These are phyloP conservation scores for Pediacus dermestoides DNA, from an alignment of 2,888 invertebrate genomes.

Conservation along the genomic window DNA sequence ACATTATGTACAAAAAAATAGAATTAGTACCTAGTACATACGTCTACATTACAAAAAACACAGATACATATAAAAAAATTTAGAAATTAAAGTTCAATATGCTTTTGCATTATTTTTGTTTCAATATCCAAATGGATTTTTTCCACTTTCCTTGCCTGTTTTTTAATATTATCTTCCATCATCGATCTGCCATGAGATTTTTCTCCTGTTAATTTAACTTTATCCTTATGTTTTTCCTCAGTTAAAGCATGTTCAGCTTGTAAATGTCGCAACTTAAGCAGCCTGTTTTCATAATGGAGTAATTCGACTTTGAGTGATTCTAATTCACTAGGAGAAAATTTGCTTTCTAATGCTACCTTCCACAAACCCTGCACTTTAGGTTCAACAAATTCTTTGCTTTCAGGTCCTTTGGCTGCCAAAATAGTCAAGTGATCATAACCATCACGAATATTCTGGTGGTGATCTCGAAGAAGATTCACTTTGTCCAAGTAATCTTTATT, in stretches of 20 bases:
- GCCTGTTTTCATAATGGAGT: slow-evolving; percentile 79
- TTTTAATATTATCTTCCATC: slow-evolving; percentile 75
- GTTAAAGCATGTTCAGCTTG: slow-evolving; percentile 77
- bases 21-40: no score
- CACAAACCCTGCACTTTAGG: slow-evolving; percentile 88
- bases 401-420: slow-evolving; percentile 71
- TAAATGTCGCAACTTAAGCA: slow-evolving; percentile 77
- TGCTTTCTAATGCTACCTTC: slow-evolving; percentile 74
- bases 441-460: slow-evolving; percentile 71
- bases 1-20: slow-evolving; percentile 1
- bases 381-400: slow-evolving; percentile 83
- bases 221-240: slow-evolving; percentile 61
- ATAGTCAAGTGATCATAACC: slow-evolving; percentile 75
- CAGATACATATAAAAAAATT: slow-evolving; percentile 1
- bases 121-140: slow-evolving; percentile 80
- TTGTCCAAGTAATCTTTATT: slow-evolving; percentile 64
- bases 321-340: slow-evolving; percentile 79
- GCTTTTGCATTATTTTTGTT: slow-evolving; percentile 69
- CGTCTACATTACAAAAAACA: slow-evolving; percentile 2
- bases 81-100: slow-evolving; percentile 64
- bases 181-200: slow-evolving; percentile 62
- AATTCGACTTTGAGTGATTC: slow-evolving; percentile 83
- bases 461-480: slow-evolving; percentile 68
- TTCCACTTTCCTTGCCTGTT: slow-evolving; percentile 79
- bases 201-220: slow-evolving; percentile 58